These are phyloP conservation scores for Chrysina gloriosa DNA, from an alignment of 2,888 invertebrate species.

Conservation along the genomic window DNA sequence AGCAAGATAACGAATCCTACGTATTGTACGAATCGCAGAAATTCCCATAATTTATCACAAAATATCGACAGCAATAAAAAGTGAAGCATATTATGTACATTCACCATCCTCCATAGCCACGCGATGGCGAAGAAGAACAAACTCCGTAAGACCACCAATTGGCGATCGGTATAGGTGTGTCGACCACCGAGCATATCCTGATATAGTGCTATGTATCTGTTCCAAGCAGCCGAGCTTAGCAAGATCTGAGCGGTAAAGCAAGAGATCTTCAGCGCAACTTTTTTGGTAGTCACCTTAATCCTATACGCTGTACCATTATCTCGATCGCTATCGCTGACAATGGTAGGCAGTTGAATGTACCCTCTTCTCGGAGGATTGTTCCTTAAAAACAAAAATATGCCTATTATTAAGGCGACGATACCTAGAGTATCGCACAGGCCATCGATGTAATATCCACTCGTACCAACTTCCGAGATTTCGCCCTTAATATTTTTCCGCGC, in stretches of 20 bases:
- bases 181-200: constrained; percentile 80
- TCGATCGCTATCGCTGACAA: constrained; percentile 61
- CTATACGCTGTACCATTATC: constrained; percentile 74
- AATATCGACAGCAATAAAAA: constrained; percentile 80
- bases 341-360: constrained; percentile 75
- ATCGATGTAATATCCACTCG: constrained; percentile 84
- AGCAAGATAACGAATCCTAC: constrained; percentile 77
- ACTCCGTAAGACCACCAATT: constrained; percentile 75
- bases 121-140: constrained; percentile 79
- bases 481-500: constrained; percentile 80
- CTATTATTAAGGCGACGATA: constrained; percentile 77
- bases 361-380: constrained; percentile 80
- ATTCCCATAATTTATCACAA: constrained; percentile 85
- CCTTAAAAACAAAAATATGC: constrained; percentile 75
- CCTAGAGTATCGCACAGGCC: constrained; percentile 85
- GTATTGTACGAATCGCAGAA: constrained; percentile 77
- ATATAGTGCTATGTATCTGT: constrained; percentile 84
- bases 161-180: constrained; percentile 68
- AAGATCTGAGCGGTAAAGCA: constrained; percentile 78
- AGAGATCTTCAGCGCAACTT: constrained; percentile 74
- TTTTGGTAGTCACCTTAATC: constrained; percentile 75
- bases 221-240: constrained; percentile 84
- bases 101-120: constrained; percentile 81
- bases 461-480: constrained; percentile 84
- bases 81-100: constrained; percentile 83